Evolutionary conservation across 2,113 vertebrate species (phyloP).

Genomic region (Grantiella picta): DNA sequence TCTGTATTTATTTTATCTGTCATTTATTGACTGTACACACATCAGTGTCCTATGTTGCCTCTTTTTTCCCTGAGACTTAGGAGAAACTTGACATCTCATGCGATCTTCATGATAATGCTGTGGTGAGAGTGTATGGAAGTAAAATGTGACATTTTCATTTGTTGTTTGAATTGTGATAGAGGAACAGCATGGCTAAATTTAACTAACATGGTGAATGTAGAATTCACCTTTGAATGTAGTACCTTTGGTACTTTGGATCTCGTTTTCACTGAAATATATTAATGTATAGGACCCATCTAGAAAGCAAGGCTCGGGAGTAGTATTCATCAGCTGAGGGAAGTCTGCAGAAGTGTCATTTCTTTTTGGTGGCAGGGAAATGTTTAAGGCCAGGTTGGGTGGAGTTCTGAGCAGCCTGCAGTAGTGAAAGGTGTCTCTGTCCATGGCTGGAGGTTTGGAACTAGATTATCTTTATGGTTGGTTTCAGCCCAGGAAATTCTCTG

Average conservation of each 20-base stretch:
- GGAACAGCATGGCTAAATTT: background rate
- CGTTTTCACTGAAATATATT: background rate
- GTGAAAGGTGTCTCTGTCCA: background rate
- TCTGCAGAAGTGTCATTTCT: background rate
- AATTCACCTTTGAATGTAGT: background rate
- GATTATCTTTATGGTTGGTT: background rate
- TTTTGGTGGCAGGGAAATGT: background rate
- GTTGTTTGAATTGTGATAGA: background rate
- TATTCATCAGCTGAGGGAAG: background rate
- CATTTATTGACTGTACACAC: background rate
- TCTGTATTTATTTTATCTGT: background rate
- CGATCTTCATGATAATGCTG: background rate
- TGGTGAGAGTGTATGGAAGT: background rate
- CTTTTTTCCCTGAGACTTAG: background rate
- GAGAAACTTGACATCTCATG: background rate
- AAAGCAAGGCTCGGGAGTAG: background rate
- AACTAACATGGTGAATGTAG: background rate
- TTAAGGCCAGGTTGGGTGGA: background rate
- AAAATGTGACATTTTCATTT: background rate
- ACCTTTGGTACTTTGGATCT: background rate
- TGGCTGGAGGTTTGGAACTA: background rate
- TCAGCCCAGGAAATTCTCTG: background rate
- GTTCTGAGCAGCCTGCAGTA: background rate
- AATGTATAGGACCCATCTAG: background rate
- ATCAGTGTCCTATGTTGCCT: background rate